phyloP scores from a whole-genome alignment of 1,140 invertebrate species.

The Drosophila mayri region DNA sequence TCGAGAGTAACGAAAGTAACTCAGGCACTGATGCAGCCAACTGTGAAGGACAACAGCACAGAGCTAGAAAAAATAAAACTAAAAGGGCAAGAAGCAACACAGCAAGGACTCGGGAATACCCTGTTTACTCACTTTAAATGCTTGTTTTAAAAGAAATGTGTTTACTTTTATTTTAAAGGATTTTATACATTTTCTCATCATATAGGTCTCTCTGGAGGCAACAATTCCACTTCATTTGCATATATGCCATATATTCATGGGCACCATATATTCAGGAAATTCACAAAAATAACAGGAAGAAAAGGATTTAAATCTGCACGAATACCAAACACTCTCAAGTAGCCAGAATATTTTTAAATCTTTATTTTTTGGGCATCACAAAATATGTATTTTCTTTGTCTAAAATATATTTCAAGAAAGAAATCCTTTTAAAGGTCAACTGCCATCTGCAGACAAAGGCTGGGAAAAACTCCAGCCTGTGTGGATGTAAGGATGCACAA shows the following conservation, averaged over 20 bases:
- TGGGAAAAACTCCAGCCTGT: conserved; percentile 43
- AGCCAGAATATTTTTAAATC: neutral
- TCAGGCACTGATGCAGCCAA: conserved; percentile 43
- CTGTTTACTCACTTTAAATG: neutral
- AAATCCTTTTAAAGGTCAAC: conserved; percentile 11
- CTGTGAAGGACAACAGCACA: conserved; percentile 53
- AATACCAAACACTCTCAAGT: conserved; percentile 8
- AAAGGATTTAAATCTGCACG: neutral
- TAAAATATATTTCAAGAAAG: neutral
- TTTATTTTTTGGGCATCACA: no score
- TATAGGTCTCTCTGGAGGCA: no score
- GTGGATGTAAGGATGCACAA: conserved; percentile 47
- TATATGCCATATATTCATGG: neutral
- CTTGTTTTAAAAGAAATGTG: neutral
- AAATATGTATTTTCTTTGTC: conserved; percentile 17
- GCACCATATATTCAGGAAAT: neutral
- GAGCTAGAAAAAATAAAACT: conserved; percentile 1
- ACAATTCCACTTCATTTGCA: neutral
- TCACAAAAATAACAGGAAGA: neutral
- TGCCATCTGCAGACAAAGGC: conserved; percentile 16
- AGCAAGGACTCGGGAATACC: neutral
- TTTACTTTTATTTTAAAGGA: neutral
- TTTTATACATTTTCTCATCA: neutral
- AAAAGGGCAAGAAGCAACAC: neutral
- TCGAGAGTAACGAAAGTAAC: conserved; percentile 60